Evolutionary conservation across 2,888 invertebrate genomes (phyloP), one percentile per base, ranked within the genome.

Genomic region (Enchytraeus crypticus): DNA sequence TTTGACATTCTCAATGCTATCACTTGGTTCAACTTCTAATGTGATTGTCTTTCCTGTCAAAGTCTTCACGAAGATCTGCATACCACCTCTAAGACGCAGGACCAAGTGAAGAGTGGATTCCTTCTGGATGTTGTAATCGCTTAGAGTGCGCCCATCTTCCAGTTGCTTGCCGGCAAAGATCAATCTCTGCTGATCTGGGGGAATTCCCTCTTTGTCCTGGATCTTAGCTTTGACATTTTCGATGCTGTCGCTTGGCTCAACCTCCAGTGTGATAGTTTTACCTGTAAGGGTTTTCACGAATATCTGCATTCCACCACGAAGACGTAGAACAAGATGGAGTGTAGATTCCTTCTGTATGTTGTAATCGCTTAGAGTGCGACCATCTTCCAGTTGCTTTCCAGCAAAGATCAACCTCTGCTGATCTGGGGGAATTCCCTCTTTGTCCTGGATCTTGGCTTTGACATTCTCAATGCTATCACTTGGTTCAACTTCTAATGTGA

Each of bases 1-100:
- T 80, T 93, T 93, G 43, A 93, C 92, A 87, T 92, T 92, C 83
- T 92, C 92, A 72, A 92, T 92, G 11, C 90, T 89, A 78, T 92
- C 92, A 1, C 90, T 89, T 57, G 92, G 60, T 80, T 92, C 92
- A 67, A 79, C 77, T 69, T 78, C 78, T 45, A 79, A 72, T 63
- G 78, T 78, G 69, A 69, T 69, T 49, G 68, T 69, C 55, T 69
- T 69, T 18, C 69, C 69, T 11, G 69, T 69, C 56, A 69, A 55
- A 18, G 69, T 69, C 30, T 69, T 69, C 27, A 69, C 69, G 55
- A 69, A 68, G 51, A 68, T 68, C 60, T 68, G 68, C 64, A 64
- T 64, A 56, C 63, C 63, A 84, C 95, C 95, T 79, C 93, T 85
- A 71, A 96, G 86, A 82, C 93, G 88, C 65, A 96, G 84, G 66